Evolutionary conservation across 2,888 invertebrate genomes (phyloP).

Genomic region (Galeruca laticollis): DNA sequence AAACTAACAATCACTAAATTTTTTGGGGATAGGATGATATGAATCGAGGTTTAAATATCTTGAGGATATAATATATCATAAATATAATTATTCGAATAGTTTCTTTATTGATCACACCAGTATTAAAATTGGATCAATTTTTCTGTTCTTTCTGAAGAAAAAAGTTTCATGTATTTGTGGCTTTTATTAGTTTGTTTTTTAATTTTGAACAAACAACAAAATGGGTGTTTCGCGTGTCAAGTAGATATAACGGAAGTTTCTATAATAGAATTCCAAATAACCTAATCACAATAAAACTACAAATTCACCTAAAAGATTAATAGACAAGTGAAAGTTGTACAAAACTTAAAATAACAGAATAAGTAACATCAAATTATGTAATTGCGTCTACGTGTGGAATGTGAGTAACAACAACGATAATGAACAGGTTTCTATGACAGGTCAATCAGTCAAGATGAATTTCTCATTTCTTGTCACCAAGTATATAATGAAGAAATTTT

Average conservation of each 20-base stretch:
- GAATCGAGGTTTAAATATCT: too few species aligned
- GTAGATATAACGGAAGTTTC: slow-evolving; percentile 22
- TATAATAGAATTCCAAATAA: slow-evolving; percentile 31
- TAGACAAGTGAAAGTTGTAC: slow-evolving; percentile 4
- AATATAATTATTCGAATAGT: too few species aligned
- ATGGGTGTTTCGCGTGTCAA: slow-evolving; percentile 27
- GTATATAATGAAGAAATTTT: too few species aligned
- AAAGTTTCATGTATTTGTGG: slow-evolving; percentile 19
- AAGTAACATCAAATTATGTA: background rate
- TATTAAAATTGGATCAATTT: slow-evolving; percentile 6
- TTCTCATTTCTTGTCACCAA: too few species aligned
- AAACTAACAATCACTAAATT: too few species aligned
- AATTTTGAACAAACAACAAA: slow-evolving; percentile 23
- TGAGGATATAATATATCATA: too few species aligned
- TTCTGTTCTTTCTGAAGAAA: background rate
- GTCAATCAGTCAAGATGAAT: too few species aligned
- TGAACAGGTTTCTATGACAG: background rate
- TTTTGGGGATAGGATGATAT: too few species aligned
- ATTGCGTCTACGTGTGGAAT: background rate
- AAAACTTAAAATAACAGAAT: background rate
- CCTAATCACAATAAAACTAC: slow-evolving; percentile 15
- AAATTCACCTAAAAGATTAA: slow-evolving; percentile 14
- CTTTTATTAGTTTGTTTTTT: slow-evolving; percentile 11
- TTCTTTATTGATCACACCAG: background rate
- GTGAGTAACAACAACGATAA: background rate